phyloP scores from a whole-genome alignment of 1,140 invertebrate genomes.

The Tribolium madens region DNA sequence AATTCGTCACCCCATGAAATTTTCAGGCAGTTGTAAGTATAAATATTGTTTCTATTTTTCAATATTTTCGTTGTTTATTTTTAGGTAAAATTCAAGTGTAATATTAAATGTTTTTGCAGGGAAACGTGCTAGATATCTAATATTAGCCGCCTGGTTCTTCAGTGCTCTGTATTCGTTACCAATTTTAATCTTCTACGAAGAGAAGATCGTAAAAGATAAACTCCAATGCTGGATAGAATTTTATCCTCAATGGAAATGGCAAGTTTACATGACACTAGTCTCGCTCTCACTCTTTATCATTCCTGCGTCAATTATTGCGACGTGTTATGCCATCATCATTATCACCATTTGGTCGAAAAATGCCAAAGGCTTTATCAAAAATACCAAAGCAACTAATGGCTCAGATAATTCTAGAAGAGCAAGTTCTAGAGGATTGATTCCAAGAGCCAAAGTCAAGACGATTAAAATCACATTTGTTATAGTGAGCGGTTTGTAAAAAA shows the following conservation, averaged over 20 bases:
- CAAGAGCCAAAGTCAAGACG: conserved; percentile 94
- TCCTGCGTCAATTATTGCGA: conserved; percentile 89
- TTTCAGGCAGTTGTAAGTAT: conserved; percentile 91
- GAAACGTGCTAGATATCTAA: conserved; percentile 83
- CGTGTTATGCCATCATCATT: conserved; percentile 93
- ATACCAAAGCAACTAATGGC: conserved; percentile 48
- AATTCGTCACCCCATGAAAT: conserved; percentile 95
- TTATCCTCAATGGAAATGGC: conserved; percentile 79
- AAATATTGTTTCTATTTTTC: conserved; percentile 4
- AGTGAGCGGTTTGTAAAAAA: conserved; percentile 81
- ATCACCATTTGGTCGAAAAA: conserved; percentile 91
- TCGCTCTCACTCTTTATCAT: conserved; percentile 87
- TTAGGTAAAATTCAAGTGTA: conserved; percentile 22
- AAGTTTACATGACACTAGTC: conserved; percentile 90
- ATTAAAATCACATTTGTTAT: conserved; percentile 85
- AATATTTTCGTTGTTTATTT: conserved; percentile 18
- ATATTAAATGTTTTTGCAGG: conserved; percentile 69
- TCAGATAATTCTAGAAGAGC: conserved; percentile 73
- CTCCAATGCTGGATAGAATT: conserved; percentile 94
- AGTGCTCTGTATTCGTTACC: conserved; percentile 88
- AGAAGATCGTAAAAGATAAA: conserved; percentile 80
- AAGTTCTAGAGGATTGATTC: conserved; percentile 88
- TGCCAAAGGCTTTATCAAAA: conserved; percentile 67
- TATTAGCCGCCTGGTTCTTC: conserved; percentile 84
- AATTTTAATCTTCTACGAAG: conserved; percentile 85